A percentile compares a stretch with the other conserved stretches of the same genome.
phyloP scores from a whole-genome alignment of 2,888 invertebrate species.

The Hesperia comma region DNA sequence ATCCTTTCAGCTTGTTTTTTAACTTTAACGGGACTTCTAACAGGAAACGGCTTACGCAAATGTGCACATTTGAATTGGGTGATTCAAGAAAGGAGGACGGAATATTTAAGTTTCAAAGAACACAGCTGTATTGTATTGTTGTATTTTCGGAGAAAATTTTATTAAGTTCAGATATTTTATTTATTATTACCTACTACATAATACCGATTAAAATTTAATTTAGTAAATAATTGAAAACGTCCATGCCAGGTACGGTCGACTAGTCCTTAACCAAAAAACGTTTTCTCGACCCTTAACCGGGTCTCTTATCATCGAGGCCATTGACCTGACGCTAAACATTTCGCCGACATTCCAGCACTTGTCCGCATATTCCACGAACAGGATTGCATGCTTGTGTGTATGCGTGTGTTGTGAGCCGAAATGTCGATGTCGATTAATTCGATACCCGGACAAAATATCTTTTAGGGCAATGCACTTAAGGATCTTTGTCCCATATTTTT shows the following conservation, averaged over 20 bases:
- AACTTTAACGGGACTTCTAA: slow-evolving; percentile 31
- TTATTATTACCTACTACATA: no score
- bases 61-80: slow-evolving; percentile 10
- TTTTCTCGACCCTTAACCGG: slow-evolving; percentile 42
- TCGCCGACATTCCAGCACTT: slow-evolving; percentile 39
- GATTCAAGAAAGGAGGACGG: slow-evolving; percentile 7
- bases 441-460: slow-evolving; percentile 42
- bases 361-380: slow-evolving; percentile 41
- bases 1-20: slow-evolving; percentile 28
- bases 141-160: not conserved
- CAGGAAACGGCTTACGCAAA: slow-evolving; percentile 22
- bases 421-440: slow-evolving; percentile 42
- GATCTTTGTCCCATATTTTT: slow-evolving; percentile 39
- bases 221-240: no score
- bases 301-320: slow-evolving; percentile 44
- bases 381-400: slow-evolving; percentile 36
- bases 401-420: slow-evolving; percentile 39
- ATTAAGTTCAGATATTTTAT: not conserved
- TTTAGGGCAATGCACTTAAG: slow-evolving; percentile 43
- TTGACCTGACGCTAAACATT: slow-evolving; percentile 45
- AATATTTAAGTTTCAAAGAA: not conserved
- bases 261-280: not conserved
- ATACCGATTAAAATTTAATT: no score
- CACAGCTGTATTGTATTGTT: slow-evolving; percentile 1
- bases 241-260: not conserved